A percentile compares a stretch with the other conserved stretches of the same genome.
Evolutionary conservation across 1,140 invertebrate genomes (phyloP).

Genomic region (Bombus cullumanus): DNA sequence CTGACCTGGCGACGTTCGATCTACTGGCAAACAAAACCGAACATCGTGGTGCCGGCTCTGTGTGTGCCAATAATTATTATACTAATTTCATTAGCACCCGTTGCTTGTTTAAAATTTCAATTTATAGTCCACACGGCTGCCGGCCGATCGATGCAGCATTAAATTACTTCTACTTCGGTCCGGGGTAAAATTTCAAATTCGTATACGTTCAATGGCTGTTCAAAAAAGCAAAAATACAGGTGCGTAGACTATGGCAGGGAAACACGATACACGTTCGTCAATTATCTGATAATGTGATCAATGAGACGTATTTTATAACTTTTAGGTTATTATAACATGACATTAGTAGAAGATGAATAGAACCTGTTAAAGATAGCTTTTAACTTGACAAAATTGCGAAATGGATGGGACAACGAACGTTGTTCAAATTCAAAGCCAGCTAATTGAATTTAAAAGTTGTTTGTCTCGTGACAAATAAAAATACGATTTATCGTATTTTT

Average conservation of each 20-base stretch:
- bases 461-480: no score
- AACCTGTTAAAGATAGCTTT: no score
- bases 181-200: conserved; percentile 48
- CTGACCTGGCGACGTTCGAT: background rate
- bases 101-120: conserved; percentile 62
- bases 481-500: no score
- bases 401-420: no score
- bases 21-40: background rate
- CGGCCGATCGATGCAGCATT: conserved; percentile 22
- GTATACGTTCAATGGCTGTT: background rate
- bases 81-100: conserved; percentile 55
- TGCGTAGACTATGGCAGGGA: background rate
- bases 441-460: no score
- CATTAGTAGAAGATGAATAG: no score
- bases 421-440: no score
- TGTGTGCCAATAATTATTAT: background rate
- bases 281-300: background rate
- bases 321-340: no score
- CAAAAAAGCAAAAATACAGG: background rate
- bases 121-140: conserved; percentile 18
- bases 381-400: no score
- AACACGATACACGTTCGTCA: background rate
- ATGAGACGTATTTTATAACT: no score
- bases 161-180: conserved; percentile 40
- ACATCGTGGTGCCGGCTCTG: background rate